Evolutionary conservation across 2,888 invertebrate species (phyloP), one percentile per base, ranked within the genome.

Genomic region (Drosophila tanythrix): DNA sequence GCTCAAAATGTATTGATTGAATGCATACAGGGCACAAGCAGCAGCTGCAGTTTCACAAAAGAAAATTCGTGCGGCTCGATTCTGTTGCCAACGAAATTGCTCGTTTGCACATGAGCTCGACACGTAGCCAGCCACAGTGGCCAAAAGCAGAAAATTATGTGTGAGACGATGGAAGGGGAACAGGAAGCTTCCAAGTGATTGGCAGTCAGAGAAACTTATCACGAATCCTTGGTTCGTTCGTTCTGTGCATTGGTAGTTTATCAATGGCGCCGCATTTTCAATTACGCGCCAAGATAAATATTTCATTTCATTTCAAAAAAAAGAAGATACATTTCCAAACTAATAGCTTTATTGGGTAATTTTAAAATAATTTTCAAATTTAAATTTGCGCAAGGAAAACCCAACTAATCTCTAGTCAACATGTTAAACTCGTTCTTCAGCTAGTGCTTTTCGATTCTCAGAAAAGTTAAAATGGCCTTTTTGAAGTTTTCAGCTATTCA

Each of bases 21-120:
- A 86, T 85, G 75, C 70, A 73, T 70, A 51, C 67, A 52, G 65
- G 48, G 76, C 70, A 79, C 55, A 33, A 61, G 68, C 52, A 75
- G 57, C n/a, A 73, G 63, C 53, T 75, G 43, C 57, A 69, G 29
- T 79, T 67, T 60, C 46, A 59, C 50, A 67, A 62, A 80, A 76
- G 62, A 69, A 70, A 63, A 50, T 48, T 73, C 70, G 60, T 70
- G 69, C 63, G 63, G 70, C 56, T 70, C 71, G 68, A 58, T 62
- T 76, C 48, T 29, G 43, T 76, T 63, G 64, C 77, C 76, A 71
- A 60, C 62, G 63, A 80, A 85, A 87, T 76, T 71, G 70, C 68
- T 89, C 87, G 84, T 87, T 85, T 83, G 84, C 81, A 80, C 86
- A 90, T 88, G 90, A 91, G 88, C 90, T 91, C 91, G 88, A n/a